Base-by-base conservation (phyloP, 2,888 invertebrate species). In the Hybos culiciformis region DNA sequence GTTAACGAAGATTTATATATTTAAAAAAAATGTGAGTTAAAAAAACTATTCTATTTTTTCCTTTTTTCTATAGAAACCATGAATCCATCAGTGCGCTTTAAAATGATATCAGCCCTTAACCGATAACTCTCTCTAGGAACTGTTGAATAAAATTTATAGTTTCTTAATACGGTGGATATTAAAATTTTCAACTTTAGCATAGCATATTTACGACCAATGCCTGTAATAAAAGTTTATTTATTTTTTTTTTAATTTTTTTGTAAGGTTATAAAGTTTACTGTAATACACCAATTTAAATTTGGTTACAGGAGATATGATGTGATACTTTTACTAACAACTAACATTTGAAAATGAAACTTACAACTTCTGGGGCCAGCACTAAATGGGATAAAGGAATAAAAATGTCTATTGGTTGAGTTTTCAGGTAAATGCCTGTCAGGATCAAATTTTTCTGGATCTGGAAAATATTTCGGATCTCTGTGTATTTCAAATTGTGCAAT, bases 371-470 rank as follows among this genome's bases (percentile, higher is more conserved):
- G 83, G 20, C 84, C 84, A 37, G 84, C 84, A 46, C 82, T 83
- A 69, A 85, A 85, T 0, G 84, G 84, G 42, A 85, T 78, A 56
- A 77, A 84, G 47, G 82, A 77, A 59, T 85, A 85, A 58, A 82
- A 84, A 54, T 85, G 84, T 40, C 84, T 72, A 50, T 78, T 78
- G 23, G 77, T 75, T 18, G 78, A 78, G 43, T 76, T 77, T 57
- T 84, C 83, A 0, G 84, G 82, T 24, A 84, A 62, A 71, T 84
- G 84, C 59, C 84, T 83, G 56, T 84, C 84, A 1, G 84, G 84
- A 59, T 85, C 72, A 62, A 83, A 85, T 46, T 71, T 73, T 2
- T 77, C 70, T 0, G 84, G 81, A 50, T 83, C 74, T 41, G 78
- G 72, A 57, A 77, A 84, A 57, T 78, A 72, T 46, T 77, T 70